Conservation (phyloP, 2,113 vertebrate species). For the Vidua chalybeata region DNA sequence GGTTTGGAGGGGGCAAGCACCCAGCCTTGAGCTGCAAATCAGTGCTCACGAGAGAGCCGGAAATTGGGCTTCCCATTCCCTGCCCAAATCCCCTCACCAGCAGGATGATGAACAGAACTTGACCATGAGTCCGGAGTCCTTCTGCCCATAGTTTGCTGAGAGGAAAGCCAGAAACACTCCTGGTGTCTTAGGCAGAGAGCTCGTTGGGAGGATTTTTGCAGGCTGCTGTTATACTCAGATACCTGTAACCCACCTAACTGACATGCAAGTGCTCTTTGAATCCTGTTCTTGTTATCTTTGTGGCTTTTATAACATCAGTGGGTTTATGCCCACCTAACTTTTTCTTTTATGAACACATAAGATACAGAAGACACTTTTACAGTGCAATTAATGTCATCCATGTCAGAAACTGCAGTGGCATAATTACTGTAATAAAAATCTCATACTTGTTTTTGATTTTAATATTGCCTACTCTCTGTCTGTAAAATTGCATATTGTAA, state of each 20-base stretch:
- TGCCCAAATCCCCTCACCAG: background rate
- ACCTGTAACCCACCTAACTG: background rate
- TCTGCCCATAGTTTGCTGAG: background rate
- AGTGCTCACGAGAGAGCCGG: accelerated
- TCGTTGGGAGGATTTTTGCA: background rate
- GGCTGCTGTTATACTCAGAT: background rate
- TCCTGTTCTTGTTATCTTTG: background rate
- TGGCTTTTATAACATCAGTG: background rate
- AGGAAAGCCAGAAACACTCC: background rate
- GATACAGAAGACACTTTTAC: background rate
- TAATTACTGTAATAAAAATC: slow-evolving; percentile 35
- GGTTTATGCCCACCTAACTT: background rate
- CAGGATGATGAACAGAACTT: background rate
- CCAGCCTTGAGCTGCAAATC: accelerated
- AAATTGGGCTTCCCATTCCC: accelerated
- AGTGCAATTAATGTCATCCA: slow-evolving; percentile 9
- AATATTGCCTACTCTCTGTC: background rate
- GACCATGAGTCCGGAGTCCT: accelerated
- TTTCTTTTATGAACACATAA: background rate
- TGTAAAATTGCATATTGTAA: background rate
- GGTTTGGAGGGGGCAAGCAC: background rate
- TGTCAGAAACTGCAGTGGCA: background rate
- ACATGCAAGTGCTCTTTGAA: background rate
- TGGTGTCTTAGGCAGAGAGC: no score
- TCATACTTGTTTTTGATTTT: background rate